Percentiles rank a stretch among this genome's conserved stretches.
phyloP scores from a whole-genome alignment of 2,113 vertebrate species.

The Callionymus lyra region DNA sequence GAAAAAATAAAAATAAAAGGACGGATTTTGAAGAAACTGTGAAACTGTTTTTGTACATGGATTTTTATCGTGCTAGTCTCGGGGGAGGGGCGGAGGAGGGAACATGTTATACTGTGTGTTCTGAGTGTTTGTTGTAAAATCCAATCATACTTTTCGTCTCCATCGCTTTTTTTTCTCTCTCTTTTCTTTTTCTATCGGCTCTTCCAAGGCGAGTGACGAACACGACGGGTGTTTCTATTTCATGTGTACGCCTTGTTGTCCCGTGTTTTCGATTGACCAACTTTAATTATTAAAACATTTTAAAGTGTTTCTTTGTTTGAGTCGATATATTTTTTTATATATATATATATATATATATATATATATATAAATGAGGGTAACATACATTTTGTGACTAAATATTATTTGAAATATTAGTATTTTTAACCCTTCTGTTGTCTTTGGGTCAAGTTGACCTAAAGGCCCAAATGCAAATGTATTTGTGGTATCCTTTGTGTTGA shows the following conservation, averaged over 20 bases:
- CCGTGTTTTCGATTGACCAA: constrained; percentile 73
- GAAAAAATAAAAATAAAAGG: constrained; percentile 34
- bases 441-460: no score
- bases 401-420: no score
- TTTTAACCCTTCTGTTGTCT: no score
- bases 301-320: constrained; percentile 37
- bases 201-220: constrained; percentile 63
- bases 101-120: constrained; percentile 62
- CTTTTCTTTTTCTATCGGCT: constrained; percentile 60
- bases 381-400: no score
- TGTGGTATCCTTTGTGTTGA: no score
- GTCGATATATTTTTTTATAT: no score
- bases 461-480: no score
- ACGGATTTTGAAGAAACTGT: constrained; percentile 60
- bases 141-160: constrained; percentile 54
- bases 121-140: constrained; percentile 68
- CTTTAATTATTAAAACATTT: constrained; percentile 75
- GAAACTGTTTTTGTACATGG: constrained; percentile 53
- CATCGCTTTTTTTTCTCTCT: constrained; percentile 51
- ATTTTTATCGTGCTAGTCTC: constrained; percentile 56
- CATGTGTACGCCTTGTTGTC: constrained; percentile 74
- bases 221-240: constrained; percentile 65
- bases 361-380: no score
- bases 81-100: constrained; percentile 44
- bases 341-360: no score